These are phyloP conservation scores for Asarcornis scutulata DNA, from an alignment of 2,113 vertebrate genomes.

Conservation along the genomic window DNA sequence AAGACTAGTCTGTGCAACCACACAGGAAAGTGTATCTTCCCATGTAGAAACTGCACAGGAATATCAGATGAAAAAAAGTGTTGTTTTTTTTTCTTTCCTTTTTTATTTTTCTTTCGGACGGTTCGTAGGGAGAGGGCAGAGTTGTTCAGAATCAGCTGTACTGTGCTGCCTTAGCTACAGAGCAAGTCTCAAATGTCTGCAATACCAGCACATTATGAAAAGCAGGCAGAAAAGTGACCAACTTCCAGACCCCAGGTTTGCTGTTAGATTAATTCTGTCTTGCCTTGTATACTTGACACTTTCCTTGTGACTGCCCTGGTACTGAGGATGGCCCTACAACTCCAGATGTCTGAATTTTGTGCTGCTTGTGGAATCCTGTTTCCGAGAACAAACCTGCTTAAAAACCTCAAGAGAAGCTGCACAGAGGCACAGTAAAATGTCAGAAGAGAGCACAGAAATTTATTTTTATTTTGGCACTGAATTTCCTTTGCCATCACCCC, in stretches of 20 bases:
- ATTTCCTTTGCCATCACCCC: neutral
- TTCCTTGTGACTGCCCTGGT: neutral
- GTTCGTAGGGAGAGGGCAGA: neutral
- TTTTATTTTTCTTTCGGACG: neutral
- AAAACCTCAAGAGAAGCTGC: neutral
- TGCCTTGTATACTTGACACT: neutral
- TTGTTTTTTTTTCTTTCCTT: accelerated
- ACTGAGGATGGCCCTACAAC: neutral
- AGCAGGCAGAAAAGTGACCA: neutral
- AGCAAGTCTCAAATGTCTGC: neutral
- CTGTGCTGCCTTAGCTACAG: neutral
- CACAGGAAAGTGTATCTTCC: neutral
- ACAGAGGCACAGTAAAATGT: neutral
- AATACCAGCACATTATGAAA: neutral
- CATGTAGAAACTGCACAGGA: neutral
- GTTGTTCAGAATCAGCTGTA: neutral
- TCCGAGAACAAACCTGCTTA: neutral
- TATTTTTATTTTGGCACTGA: neutral
- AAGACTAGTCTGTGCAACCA: neutral
- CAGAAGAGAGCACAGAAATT: neutral
- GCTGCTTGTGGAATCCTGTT: neutral
- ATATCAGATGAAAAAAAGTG: neutral
- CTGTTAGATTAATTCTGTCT: neutral
- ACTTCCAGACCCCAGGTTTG: neutral
- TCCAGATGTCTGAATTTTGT: neutral